A percentile compares a stretch with the other conserved stretches of the same genome.
phyloP scores from a whole-genome alignment of 2,888 invertebrate genomes.

The Gerris lacustris region DNA sequence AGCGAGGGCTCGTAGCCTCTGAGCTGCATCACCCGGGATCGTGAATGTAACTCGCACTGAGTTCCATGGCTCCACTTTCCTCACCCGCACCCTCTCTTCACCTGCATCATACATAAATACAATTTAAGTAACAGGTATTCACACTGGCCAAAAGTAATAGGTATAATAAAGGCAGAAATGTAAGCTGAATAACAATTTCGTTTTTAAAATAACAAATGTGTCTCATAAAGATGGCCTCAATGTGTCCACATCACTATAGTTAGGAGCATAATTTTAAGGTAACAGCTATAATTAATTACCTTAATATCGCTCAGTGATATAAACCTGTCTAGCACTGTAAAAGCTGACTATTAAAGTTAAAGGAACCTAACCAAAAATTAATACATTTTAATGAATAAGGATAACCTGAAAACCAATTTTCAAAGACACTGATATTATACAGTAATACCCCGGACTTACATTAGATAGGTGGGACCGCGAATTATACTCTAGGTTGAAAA shows the following conservation, averaged over 20 bases:
- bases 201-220: conserved; percentile 7
- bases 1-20: conserved; percentile 70
- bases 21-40: conserved; percentile 90
- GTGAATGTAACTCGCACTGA: conserved; percentile 94
- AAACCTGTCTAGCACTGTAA: too few relatives aligned
- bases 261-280: too few relatives aligned
- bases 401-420: too few relatives aligned
- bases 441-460: too few relatives aligned
- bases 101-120: conserved; percentile 32
- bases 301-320: too few relatives aligned
- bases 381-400: too few relatives aligned
- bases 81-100: conserved; percentile 48
- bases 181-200: conserved; percentile 17
- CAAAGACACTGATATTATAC: too few relatives aligned
- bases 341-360: too few relatives aligned
- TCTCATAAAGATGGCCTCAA: neutral
- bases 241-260: neutral
- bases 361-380: too few relatives aligned
- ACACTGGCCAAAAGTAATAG: neutral
- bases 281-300: too few relatives aligned
- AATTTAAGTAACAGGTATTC: neutral
- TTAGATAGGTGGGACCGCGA: too few relatives aligned
- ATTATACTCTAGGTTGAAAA: too few relatives aligned
- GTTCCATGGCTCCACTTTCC: conserved; percentile 94
- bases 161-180: neutral